Base-by-base conservation (phyloP, 2,888 invertebrate genomes). In the Rugalucina vietnamica region DNA sequence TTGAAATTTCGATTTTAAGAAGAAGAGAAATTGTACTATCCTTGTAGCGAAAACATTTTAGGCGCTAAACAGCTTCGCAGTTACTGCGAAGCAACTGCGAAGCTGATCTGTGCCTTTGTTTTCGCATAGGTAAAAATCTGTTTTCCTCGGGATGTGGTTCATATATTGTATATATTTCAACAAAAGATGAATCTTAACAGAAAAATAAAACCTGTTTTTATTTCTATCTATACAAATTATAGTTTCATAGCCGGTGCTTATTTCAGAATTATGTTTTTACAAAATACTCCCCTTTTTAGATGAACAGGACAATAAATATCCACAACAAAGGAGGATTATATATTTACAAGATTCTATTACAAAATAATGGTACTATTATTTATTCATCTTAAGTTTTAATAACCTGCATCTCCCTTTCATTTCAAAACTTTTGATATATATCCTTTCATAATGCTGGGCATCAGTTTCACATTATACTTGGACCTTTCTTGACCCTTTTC, bases 161-260 rank as follows among this genome's bases (percentile, higher is more conserved):
- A n/a, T 65, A 65, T 65, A 65, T 65, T 65, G 65, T 65, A 65
- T 65, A 65, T 65, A 65, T 65, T 65, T 65, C 65, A 65, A 65
- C 65, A 65, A 65, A 34, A 34, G 65, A 65, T 65, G 65, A 65
- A 65, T 65, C 34, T 65, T 65, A 65, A 65, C 65, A 34, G 75
- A 75, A 75, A 75, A 75, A 75, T 75, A 54, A 75, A 65, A 60
- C 60, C 76, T 57, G 70, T 72, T 81, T 81, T 81, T 74, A 81
- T 81, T 81, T 60, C 39, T 43, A 72, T 76, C 76, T 81, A 65
- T 65, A 65, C 65, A 65, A 65, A 65, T 65, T 65, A 65, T 65
- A 65, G 65, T 65, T 65, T 65, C 34, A 65, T 65, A 65, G 34
- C 65, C 18, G 65, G 65, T 65, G 24, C 65, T 65, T 65, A 65